These are phyloP conservation scores for Columbina picui DNA, from an alignment of 2,113 vertebrate genomes.

Conservation along the genomic window DNA sequence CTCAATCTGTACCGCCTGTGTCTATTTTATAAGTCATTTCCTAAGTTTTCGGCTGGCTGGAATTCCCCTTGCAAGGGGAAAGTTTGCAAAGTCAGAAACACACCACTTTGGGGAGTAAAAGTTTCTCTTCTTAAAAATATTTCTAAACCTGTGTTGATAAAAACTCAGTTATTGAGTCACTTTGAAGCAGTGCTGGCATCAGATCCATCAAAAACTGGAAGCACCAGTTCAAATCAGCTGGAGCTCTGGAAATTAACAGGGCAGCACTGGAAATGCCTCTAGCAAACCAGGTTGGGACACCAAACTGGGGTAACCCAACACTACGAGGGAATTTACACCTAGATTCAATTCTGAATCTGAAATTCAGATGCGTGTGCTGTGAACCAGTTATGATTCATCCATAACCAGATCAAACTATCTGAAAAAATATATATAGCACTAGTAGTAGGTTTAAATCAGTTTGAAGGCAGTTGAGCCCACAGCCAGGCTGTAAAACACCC, in stretches of 20 bases:
- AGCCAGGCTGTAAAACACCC: conserved; percentile 13
- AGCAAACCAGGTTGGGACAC: neutral
- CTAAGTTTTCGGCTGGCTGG: neutral
- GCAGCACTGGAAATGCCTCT: neutral
- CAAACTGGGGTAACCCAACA: neutral
- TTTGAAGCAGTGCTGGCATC: neutral
- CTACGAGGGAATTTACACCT: neutral
- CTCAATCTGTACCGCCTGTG: neutral
- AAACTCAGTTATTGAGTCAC: neutral
- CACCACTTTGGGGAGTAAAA: neutral
- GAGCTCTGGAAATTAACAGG: neutral
- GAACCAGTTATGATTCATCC: neutral
- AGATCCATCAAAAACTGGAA: neutral
- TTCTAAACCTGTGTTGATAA: neutral
- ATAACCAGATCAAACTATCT: neutral
- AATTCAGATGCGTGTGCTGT: rapidly evolving
- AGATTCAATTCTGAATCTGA: neutral
- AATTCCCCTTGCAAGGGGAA: neutral
- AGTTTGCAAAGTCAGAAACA: neutral
- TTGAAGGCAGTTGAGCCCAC: neutral
- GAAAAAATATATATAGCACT: neutral
- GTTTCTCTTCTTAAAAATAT: neutral
- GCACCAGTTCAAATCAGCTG: neutral
- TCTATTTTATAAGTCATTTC: neutral
- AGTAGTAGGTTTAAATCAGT: neutral